Percentiles rank a stretch among this genome's conserved stretches.
phyloP scores from a whole-genome alignment of 2,797 vertebrate genomes.

The Protonibea diacanthus region DNA sequence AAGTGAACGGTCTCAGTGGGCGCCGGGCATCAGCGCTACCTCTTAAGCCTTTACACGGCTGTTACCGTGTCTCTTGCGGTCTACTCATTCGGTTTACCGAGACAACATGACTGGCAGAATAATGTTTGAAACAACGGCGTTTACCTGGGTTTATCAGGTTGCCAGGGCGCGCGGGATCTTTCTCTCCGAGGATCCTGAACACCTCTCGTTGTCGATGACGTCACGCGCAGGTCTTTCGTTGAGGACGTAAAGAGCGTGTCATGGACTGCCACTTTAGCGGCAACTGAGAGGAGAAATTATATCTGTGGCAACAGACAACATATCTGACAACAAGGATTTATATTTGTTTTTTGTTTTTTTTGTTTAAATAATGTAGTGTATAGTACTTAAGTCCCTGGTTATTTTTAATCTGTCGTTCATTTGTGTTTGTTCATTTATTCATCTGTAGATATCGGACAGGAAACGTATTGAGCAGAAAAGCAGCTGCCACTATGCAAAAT shows the following conservation, averaged over 20 bases:
- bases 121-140: slow-evolving; percentile 74
- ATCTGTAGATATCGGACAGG: too few species aligned
- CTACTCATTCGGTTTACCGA: slow-evolving; percentile 42
- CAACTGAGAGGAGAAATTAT: neutral
- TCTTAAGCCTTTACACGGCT: slow-evolving; percentile 38
- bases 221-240: slow-evolving; percentile 81
- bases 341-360: too few species aligned
- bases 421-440: too few species aligned
- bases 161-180: slow-evolving; percentile 88
- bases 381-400: neutral
- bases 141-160: slow-evolving; percentile 88
- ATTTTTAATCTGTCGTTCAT: neutral
- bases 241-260: slow-evolving; percentile 74
- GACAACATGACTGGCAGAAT: slow-evolving; percentile 63
- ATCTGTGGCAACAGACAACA: neutral
- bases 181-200: slow-evolving; percentile 90
- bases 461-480: neutral
- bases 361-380: neutral
- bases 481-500: neutral
- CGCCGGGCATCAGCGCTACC: slow-evolving; percentile 71
- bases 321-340: neutral
- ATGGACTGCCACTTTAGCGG: slow-evolving; percentile 40
- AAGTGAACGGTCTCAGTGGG: slow-evolving; percentile 74
- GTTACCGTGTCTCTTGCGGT: slow-evolving; percentile 45
- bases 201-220: slow-evolving; percentile 87